Base-by-base conservation (phyloP, 2,113 vertebrate genomes). In the Nannobrachium achirus region DNA sequence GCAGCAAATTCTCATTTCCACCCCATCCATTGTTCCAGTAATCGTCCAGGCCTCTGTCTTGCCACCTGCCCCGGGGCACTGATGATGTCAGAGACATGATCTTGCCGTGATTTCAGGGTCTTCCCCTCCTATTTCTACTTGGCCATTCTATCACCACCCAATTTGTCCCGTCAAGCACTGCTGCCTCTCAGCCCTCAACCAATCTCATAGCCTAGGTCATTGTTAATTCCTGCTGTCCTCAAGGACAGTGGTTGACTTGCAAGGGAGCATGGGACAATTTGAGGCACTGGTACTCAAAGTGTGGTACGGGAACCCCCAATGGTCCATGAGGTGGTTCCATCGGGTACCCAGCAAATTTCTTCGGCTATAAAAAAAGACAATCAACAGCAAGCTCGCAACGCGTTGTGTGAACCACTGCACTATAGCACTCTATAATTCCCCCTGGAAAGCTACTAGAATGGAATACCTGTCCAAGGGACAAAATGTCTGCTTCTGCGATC, bases 141-240 rank as follows among this genome's bases (percentile, higher is more conserved):
- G 73, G 59, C 70, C 76, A 75, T 63, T 50, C 78, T 62, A 86
- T 76, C 63, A 69, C 25, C 49, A 75, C 44, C 73, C 63, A 69
- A 83, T 89, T 85, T 86, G 78, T 83, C 60, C 73, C 39, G 74
- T 85, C 80, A 80, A 40, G 86, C 87, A 67, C 66, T 38, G 18
- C 67, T 83, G 83, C 78, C 62, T 82, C 76, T 4, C 49, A 66
- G 66, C 63, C 59, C 15, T 33, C 25, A 38, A 16, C 66, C 72
- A 63, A 56, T 79, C 81, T 78, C 58, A 46, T 64, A 56, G 65
- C 78, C 75, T 48, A 79, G 69, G 66, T 63, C 65, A 72, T 51
- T 46, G n/a, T 80, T 85, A 66, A 87, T 89, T 86, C 75, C 70
- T 63, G 81, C 44, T 63, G 60, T 57, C 74, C 73, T 85, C 85